Conservation (phyloP, 2,113 vertebrate genomes). For the Brevimyrus niger region DNA sequence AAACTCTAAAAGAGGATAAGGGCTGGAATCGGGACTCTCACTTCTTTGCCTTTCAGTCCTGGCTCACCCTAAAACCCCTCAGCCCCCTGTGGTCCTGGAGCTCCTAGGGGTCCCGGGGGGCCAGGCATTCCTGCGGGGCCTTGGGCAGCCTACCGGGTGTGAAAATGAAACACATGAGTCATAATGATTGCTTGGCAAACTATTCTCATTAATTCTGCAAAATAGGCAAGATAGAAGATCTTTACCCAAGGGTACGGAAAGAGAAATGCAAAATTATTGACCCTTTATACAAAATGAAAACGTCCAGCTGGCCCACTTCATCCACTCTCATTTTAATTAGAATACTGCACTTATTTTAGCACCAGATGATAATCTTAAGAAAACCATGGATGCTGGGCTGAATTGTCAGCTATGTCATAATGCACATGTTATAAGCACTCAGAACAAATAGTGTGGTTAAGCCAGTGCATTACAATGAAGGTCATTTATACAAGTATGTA, state of each 20-base stretch:
- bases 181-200: not conserved
- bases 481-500: not conserved
- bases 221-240: not conserved
- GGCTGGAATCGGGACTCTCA: slow-evolving; percentile 28
- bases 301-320: not conserved
- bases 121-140: slow-evolving; percentile 59
- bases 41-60: slow-evolving; percentile 66
- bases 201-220: not conserved
- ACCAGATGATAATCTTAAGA: not conserved
- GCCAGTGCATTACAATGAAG: not conserved
- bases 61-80: slow-evolving; percentile 52
- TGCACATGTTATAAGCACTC: not conserved
- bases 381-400: not conserved
- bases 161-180: not conserved
- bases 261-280: not conserved
- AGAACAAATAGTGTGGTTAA: not conserved
- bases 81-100: slow-evolving; percentile 55
- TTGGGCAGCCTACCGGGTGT: slow-evolving; percentile 56
- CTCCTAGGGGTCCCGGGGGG: slow-evolving; percentile 52
- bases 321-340: not conserved
- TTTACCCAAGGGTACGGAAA: not conserved
- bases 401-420: not conserved
- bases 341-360: not conserved
- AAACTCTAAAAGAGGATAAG: too few relatives aligned
- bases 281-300: not conserved